Percentiles rank a stretch among this genome's conserved stretches.
phyloP scores from a whole-genome alignment of 2,113 vertebrate genomes.

The Regulus satrapa region DNA sequence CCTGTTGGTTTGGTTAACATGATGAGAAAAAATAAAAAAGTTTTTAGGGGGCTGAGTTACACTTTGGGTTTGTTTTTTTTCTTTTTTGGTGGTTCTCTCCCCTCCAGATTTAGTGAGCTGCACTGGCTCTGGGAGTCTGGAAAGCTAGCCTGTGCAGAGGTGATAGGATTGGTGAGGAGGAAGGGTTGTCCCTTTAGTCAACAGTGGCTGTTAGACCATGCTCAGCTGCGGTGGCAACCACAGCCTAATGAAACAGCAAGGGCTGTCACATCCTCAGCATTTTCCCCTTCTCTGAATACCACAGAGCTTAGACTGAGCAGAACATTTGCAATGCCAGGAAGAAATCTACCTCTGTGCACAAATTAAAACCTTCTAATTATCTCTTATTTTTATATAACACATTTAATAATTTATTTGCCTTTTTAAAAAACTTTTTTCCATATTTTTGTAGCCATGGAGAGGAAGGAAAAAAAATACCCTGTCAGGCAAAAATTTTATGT shows the following conservation, averaged over 20 bases:
- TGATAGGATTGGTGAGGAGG: background rate
- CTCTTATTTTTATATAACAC: background rate
- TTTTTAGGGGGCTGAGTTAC: background rate
- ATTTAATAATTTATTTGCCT: background rate
- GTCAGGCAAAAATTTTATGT: background rate
- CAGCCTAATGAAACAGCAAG: background rate
- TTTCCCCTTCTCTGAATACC: background rate
- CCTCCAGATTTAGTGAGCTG: background rate
- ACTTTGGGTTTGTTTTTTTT: background rate
- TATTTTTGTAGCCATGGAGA: background rate
- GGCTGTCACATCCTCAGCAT: background rate
- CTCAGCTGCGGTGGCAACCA: background rate
- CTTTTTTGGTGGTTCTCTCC: too few species aligned
- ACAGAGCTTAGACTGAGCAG: background rate
- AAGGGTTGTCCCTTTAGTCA: background rate
- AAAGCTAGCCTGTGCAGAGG: background rate
- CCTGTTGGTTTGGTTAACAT: background rate
- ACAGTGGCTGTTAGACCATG: conserved; percentile 4
- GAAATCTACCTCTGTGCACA: background rate
- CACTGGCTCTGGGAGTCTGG: background rate
- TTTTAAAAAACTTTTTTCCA: too few species aligned
- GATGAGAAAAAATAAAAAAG: background rate
- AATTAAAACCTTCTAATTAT: background rate
- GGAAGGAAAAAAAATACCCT: background rate
- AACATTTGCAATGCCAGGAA: background rate